Conservation (phyloP, 2,797 vertebrate genomes). For the Nyctalus aviator region DNA sequence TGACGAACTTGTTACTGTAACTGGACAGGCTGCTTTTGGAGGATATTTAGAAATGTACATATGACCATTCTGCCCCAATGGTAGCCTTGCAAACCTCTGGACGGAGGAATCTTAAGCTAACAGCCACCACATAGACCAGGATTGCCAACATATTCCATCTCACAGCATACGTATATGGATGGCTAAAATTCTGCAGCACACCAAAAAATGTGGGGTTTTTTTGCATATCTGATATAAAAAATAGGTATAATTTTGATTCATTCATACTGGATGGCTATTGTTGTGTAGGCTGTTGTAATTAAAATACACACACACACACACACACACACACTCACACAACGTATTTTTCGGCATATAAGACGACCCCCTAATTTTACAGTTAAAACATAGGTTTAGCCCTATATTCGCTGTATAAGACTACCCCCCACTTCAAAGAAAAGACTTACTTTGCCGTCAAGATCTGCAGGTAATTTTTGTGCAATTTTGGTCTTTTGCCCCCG, state of each 20-base stretch:
- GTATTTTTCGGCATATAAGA: no score
- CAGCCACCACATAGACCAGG: not conserved
- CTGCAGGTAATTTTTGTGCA: no score
- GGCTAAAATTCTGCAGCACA: not conserved
- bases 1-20: not conserved
- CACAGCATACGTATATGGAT: not conserved
- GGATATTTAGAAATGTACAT: not conserved
- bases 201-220: not conserved
- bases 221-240: not conserved
- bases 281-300: not conserved
- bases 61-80: not conserved
- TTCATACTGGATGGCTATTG: not conserved
- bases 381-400: no score
- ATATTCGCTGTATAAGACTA: no score
- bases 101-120: not conserved
- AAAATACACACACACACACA: no score
- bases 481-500: no score
- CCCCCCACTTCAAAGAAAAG: no score
- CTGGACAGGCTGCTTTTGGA: not conserved
- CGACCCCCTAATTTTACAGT: no score
- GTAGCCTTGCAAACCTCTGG: not conserved
- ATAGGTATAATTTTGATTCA: not conserved
- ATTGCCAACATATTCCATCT: no score
- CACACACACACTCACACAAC: no score
- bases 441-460: no score